Evolutionary conservation across 2,888 invertebrate species (phyloP), one percentile per base, ranked within the genome.

Genomic region (Heliconius cydno): DNA sequence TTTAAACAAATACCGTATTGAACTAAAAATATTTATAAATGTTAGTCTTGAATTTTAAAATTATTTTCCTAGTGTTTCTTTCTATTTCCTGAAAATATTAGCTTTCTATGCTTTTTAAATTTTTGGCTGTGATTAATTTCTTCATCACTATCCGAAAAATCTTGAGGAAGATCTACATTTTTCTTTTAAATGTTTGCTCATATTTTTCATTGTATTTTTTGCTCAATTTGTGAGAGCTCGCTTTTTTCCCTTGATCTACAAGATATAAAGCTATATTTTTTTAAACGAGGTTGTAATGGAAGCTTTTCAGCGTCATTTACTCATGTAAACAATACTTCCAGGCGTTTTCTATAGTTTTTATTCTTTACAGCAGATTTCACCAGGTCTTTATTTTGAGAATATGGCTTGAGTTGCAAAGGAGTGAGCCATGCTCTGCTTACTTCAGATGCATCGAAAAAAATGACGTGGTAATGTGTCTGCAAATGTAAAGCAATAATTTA

Each of bases 401-500:
- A 96, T 0, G 95, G 90, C 72, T 90, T 91, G 2, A 96, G 79
- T 30, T 91, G 85, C 5, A 87, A 85, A 1, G 91, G 88, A 38
- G 88, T 76, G 4, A 96, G 83, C 96, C 96, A 96, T 0, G 93
- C 92, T 82, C 94, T 87, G 38, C 94, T 91, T 1, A 91, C 92
- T 15, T 92, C 90, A 25, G 83, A 79, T 0, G 89, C 85, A 81
- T 96, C 94, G 79, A 96, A 95, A 85, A 96, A 96, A 15, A 92
- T 93, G 2, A 96, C 95, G 84, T 96, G 93, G 85, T 96, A 96
- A 82, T 92, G 90, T 0, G 92, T 94, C 96, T 96, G 91, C 25
- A 92, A 94, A 34, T 7, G 10, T 41, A 70, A 34, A 67, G 34
- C 2, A 63, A 63, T 63, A 30, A 30, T 30, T 30, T 30, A 30